Percentiles rank a stretch among this genome's conserved stretches.
phyloP scores from a whole-genome alignment of 2,797 vertebrate genomes.

The Enteromius radiatus region DNA sequence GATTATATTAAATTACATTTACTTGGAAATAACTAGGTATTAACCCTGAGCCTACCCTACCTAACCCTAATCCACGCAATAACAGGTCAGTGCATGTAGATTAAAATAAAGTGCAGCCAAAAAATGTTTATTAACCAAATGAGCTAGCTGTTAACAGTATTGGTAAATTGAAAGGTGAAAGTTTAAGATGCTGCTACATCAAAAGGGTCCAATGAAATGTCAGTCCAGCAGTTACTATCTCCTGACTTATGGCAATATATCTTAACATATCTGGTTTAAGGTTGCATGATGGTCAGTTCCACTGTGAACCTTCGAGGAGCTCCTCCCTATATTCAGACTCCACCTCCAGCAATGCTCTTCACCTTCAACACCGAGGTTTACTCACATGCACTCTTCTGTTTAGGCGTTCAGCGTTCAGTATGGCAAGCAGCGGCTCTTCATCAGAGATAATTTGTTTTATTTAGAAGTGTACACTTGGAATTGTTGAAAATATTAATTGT shows the following conservation, averaged over 20 bases:
- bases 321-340: constrained; percentile 42
- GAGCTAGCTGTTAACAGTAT: neutral
- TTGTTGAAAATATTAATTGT: neutral
- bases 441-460: too few species aligned
- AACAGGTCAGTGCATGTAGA: neutral
- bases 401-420: neutral
- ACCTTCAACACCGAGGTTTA: constrained; percentile 42
- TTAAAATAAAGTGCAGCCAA: too few species aligned
- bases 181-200: constrained; percentile 9
- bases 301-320: constrained; percentile 15
- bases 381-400: constrained; percentile 8
- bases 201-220: neutral
- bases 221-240: neutral
- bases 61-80: too few species aligned
- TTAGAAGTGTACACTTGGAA: neutral
- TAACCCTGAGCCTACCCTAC: too few species aligned
- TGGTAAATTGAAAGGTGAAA: neutral
- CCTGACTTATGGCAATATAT: neutral
- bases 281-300: constrained; percentile 15
- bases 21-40: too few species aligned
- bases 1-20: too few species aligned
- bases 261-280: constrained; percentile 44
- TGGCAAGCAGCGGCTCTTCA: neutral
- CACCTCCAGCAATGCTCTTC: constrained; percentile 49
- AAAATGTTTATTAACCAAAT: neutral